Percentiles rank a stretch among this genome's conserved stretches.
phyloP scores from a whole-genome alignment of 2,113 vertebrate species.

The Corydoras sp. region DNA sequence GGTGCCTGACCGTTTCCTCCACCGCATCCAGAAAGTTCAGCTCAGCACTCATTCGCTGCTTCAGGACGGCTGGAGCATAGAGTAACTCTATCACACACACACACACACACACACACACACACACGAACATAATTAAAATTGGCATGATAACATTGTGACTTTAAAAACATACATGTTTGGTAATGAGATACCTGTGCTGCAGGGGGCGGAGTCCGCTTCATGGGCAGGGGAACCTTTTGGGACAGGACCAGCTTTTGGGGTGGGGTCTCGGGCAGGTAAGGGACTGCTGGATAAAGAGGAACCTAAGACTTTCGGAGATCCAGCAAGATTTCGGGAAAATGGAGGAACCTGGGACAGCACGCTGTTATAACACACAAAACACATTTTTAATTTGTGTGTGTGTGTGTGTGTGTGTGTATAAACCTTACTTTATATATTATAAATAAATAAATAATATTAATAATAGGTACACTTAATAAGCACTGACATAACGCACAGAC shows the following conservation, averaged over 20 bases:
- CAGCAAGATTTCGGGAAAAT: constrained; percentile 63
- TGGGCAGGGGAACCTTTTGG: background rate
- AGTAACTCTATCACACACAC: constrained; percentile 54
- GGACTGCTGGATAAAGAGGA: constrained; percentile 28
- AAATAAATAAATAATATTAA: no score
- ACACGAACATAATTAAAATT: background rate
- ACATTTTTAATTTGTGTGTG: background rate
- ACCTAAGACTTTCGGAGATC: constrained; percentile 54
- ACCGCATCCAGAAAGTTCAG: constrained; percentile 82
- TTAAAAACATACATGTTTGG: constrained; percentile 11
- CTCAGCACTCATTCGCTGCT: constrained; percentile 84
- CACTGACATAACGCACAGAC: no score
- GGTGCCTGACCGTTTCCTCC: constrained; percentile 84
- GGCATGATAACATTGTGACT: background rate
- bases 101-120: background rate
- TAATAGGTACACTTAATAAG: no score
- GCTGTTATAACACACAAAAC: constrained; percentile 50
- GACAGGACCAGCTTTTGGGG: background rate
- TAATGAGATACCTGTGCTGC: background rate
- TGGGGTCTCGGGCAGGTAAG: constrained; percentile 1
- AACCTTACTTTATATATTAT: no score
- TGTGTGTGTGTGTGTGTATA: no score
- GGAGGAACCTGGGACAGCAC: constrained; percentile 60
- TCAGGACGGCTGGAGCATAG: constrained; percentile 80
- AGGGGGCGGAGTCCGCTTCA: background rate